Conservation (phyloP, 1,140 invertebrate species). For the Neoseiulus cucumeris region DNA sequence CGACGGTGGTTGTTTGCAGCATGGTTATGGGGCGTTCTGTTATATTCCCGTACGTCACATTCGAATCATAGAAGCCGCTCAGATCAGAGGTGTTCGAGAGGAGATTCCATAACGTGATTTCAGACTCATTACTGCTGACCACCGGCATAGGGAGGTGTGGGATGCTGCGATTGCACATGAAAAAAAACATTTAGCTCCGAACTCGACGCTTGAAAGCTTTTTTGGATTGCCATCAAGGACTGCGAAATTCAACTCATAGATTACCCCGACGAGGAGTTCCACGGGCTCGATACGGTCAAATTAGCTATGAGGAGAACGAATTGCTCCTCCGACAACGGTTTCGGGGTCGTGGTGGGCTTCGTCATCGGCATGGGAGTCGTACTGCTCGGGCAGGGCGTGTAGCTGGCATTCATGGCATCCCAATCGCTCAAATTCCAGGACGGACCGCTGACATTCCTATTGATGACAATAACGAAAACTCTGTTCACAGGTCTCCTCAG, state of each 20-base stretch:
- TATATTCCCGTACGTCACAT: background rate
- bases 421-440: background rate
- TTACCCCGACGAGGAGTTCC: too few relatives aligned
- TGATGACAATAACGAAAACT: background rate
- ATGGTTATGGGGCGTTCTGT: background rate
- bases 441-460: background rate
- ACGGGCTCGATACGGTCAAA: background rate
- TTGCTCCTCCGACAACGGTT: background rate
- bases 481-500: too few relatives aligned
- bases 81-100: too few relatives aligned
- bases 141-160: too few relatives aligned
- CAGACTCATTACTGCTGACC: too few relatives aligned
- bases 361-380: background rate
- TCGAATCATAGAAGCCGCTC: too few relatives aligned
- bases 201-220: too few relatives aligned
- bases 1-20: background rate
- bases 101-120: too few relatives aligned
- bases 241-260: too few relatives aligned
- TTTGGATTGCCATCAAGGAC: too few relatives aligned
- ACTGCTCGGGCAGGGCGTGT: background rate
- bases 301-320: background rate
- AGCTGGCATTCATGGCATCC: conserved; percentile 8
- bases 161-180: too few relatives aligned
- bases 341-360: background rate
- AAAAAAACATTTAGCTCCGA: too few relatives aligned